Evolutionary conservation across 2,888 invertebrate genomes (phyloP).

Genomic region (Synergus umbraculus): DNA sequence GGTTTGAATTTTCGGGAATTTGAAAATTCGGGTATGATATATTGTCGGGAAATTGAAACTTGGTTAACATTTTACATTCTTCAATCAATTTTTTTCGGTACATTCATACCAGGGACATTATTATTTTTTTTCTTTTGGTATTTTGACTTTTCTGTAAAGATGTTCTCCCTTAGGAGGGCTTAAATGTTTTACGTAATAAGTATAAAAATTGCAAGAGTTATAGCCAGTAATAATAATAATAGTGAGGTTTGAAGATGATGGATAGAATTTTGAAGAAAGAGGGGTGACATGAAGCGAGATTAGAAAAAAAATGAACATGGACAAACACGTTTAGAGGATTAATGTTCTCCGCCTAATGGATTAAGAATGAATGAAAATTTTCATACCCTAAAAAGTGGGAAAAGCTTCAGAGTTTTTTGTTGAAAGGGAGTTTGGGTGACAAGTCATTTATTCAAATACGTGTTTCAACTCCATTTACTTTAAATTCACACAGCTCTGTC

Average conservation of each 20-base stretch:
- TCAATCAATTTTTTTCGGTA: too few relatives aligned
- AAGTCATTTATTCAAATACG: constrained; percentile 13
- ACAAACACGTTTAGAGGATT: neutral
- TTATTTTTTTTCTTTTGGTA: too few relatives aligned
- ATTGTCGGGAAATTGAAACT: too few relatives aligned
- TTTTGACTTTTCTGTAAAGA: too few relatives aligned
- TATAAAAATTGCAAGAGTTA: too few relatives aligned
- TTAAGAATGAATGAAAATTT: constrained; percentile 6
- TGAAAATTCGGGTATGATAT: too few relatives aligned
- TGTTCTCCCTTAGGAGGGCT: too few relatives aligned
- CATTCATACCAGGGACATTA: too few relatives aligned
- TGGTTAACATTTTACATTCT: too few relatives aligned
- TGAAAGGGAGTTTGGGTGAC: neutral
- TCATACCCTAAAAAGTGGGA: neutral
- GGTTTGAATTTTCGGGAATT: too few relatives aligned
- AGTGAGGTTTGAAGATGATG: neutral
- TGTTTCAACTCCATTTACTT: constrained; percentile 6
- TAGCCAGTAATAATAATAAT: neutral
- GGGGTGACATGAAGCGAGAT: neutral
- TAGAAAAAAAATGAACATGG: neutral
- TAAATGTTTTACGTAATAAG: too few relatives aligned
- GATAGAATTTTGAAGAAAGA: neutral
- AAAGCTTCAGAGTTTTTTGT: neutral
- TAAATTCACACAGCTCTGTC: constrained; percentile 7
- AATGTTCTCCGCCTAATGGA: neutral